These are phyloP conservation scores for Hormiphora californensis DNA, from an alignment of 37 sponge, comb jelly and placozoan genomes.

Conservation along the genomic window DNA sequence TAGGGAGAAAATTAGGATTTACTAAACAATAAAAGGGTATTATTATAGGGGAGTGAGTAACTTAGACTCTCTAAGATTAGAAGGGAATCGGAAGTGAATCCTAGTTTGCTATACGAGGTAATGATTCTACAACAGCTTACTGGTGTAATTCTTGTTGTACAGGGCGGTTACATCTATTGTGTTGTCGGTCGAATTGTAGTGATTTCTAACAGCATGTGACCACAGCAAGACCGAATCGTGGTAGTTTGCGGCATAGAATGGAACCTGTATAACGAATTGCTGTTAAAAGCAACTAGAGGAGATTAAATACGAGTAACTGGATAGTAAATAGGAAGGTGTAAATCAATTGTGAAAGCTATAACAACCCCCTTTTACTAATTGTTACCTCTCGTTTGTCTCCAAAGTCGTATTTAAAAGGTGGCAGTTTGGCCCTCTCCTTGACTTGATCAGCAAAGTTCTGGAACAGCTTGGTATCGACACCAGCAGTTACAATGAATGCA, in stretches of 20 bases:
- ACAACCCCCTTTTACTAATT: too few relatives aligned
- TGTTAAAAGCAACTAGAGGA: too few relatives aligned
- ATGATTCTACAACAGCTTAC: too few relatives aligned
- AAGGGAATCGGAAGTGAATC: too few relatives aligned
- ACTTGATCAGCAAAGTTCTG: background rate
- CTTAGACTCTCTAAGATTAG: too few relatives aligned
- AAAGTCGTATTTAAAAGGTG: background rate
- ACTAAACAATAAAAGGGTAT: too few relatives aligned
- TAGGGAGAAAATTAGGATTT: background rate
- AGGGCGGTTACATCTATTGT: background rate
- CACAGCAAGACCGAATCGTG: conserved; percentile 43
- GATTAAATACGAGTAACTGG: too few relatives aligned
- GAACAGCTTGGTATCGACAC: background rate
- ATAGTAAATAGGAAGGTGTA: too few relatives aligned
- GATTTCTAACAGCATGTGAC: conserved; percentile 19
- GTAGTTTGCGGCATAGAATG: conserved; percentile 45
- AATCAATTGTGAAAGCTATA: too few relatives aligned
- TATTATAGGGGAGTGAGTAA: too few relatives aligned
- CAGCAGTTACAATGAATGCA: conserved; percentile 3
- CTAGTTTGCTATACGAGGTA: too few relatives aligned
- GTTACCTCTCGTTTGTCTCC: background rate
- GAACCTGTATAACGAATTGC: conserved; percentile 15
- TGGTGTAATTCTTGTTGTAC: conserved; percentile 28
- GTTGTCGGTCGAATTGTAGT: conserved; percentile 7
- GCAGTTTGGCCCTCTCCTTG: background rate